Evolutionary conservation across 1,140 invertebrate genomes (phyloP), one percentile per base, ranked within the genome.

Genomic region (Epicauta chinensis): DNA sequence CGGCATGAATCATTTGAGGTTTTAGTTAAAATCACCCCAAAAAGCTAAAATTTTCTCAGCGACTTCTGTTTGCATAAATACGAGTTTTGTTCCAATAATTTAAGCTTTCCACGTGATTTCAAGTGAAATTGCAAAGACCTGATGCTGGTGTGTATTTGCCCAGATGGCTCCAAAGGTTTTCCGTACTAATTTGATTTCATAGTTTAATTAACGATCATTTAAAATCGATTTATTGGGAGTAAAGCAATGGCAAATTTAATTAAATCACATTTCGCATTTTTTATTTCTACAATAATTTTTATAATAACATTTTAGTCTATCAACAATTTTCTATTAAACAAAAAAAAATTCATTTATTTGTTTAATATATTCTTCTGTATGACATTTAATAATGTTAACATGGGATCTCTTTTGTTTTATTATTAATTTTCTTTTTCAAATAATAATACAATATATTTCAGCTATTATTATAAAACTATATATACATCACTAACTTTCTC

Each of bases 401-500:
- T 23, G 23, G 23, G 23, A 3, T 23, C 23, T 7, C 7, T 23
- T 2, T 7, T 3, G 23, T 1, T 23, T 23, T 7, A n/a, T n/a
- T n/a, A n/a, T n/a, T n/a, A n/a, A n/a, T 23, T 23, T 23, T 23
- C 23, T 23, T 23, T 3, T 23, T 23, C 52, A 48, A 40, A 60
- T 60, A 51, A 54, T 55, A 60, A 56, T 56, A 46, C 46, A 44
- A 46, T 56, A 41, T 57, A 53, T 42, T 42, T 46, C 52, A 40
- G 46, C 45, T 58, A 62, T 49, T 56, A 56, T 61, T 62, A 65
- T 65, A 65, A 65, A 65, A 65, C 58, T 63, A 63, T 63, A n/a
- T n/a, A 55, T 63, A 65, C 63, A 64, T 63, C 56, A 59, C 63
- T 64, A 64, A 59, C 55, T 34, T 39, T 53, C 51, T 53, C 46